Conservation (phyloP, 2,113 vertebrate genomes). For the Lipophrys pholis region DNA sequence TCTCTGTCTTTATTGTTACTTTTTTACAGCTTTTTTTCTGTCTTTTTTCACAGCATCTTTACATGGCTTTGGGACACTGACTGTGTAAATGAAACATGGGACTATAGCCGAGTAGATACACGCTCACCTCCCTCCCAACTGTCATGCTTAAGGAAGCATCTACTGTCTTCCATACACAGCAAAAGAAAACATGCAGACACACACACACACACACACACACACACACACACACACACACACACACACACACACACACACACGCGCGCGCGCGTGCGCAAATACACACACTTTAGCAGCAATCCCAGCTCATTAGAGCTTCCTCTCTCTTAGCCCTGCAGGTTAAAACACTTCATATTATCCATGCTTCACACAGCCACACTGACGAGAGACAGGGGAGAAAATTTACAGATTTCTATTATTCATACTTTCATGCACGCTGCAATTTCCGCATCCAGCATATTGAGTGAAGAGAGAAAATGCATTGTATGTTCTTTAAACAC, state of each 20-base stretch:
- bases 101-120: slow-evolving; percentile 30
- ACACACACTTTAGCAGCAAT: slow-evolving; percentile 49
- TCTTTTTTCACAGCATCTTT: not conserved
- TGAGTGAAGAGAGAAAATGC: slow-evolving; percentile 9
- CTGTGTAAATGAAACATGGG: slow-evolving; percentile 47
- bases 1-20: slow-evolving; percentile 20
- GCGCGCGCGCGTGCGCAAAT: slow-evolving; percentile 16
- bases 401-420: slow-evolving; percentile 58
- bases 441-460: slow-evolving; percentile 45
- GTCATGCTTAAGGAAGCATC: slow-evolving; percentile 14
- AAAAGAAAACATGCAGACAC: slow-evolving; percentile 7
- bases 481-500: slow-evolving; percentile 51
- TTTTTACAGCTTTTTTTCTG: not conserved
- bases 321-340: slow-evolving; percentile 60
- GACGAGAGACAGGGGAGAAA: slow-evolving; percentile 30
- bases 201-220: not conserved
- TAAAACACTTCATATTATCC: slow-evolving; percentile 58
- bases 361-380: slow-evolving; percentile 48
- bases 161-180: slow-evolving; percentile 1
- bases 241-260: not conserved
- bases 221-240: not conserved
- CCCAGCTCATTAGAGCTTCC: slow-evolving; percentile 61
- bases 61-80: slow-evolving; percentile 28
- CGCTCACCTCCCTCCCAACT: slow-evolving; percentile 15
- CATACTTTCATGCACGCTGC: slow-evolving; percentile 29